Evolutionary conservation across 2,888 invertebrate species (phyloP).

Genomic region (Macaria liturata): DNA sequence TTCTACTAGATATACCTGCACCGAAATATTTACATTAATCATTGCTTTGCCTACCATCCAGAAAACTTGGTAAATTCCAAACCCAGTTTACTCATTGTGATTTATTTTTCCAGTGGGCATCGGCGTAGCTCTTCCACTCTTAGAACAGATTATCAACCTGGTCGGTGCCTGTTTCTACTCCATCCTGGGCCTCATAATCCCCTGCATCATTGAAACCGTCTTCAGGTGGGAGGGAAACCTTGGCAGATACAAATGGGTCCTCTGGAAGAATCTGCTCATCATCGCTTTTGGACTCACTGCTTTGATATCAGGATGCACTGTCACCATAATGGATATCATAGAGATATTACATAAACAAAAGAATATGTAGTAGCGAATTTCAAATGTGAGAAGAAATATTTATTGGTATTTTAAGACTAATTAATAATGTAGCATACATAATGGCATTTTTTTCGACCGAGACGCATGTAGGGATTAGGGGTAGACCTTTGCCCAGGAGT

Average conservation of each 20-base stretch:
- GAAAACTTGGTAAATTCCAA: no score
- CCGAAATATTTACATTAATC: no score
- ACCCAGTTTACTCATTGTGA: no score
- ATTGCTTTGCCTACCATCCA: no score
- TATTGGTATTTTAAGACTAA: no score
- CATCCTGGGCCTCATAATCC: conserved; percentile 88
- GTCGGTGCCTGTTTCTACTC: conserved; percentile 85
- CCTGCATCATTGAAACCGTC: conserved; percentile 88
- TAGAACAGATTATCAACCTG: conserved; percentile 77
- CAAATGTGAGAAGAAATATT: no score
- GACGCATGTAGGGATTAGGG: no score
- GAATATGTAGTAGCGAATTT: conserved; percentile 2
- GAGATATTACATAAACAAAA: conserved; percentile 49
- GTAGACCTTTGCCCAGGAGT: no score
- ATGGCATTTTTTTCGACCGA: no score
- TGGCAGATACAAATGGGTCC: conserved; percentile 86
- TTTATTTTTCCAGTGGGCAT: conserved; percentile 62
- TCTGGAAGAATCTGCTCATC: conserved; percentile 87
- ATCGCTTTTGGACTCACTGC: conserved; percentile 84
- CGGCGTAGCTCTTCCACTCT: conserved; percentile 72
- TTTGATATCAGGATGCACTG: conserved; percentile 84
- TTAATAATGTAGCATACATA: no score
- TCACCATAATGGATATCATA: conserved; percentile 69
- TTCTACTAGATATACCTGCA: no score
- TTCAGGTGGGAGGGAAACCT: conserved; percentile 85